Evolutionary conservation across 1,140 invertebrate species (phyloP), one percentile per base, ranked within the genome.

Genomic region (Glomeris maerens): DNA sequence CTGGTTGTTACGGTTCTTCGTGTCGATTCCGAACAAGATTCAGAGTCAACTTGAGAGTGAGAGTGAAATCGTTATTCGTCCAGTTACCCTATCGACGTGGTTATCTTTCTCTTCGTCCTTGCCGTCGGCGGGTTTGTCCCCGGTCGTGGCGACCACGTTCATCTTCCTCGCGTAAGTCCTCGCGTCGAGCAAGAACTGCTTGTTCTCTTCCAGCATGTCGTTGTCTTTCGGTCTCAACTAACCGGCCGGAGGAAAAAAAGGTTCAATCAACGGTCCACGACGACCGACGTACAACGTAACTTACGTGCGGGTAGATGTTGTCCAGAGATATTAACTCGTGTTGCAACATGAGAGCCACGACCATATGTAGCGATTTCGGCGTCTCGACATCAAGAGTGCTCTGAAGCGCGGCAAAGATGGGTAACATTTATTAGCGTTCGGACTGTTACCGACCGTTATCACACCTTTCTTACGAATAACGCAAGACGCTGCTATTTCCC

Each of bases 241-340:
- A 14, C 53, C 50, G n/a, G 25, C 22, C 47, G 14, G 44, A 28
- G 38, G 46, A 40, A 29, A 2, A 26, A 13, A 22, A n/a, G 20
- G 5, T 55, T 20, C 39, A 40, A 46, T 2, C 27, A 55, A 49
- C 22, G 10, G 55, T 50, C n/a, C n/a, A n/a, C n/a, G n/a, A n/a
- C n/a, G n/a, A n/a, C n/a, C n/a, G 17, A 45, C 46, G 17, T 25
- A 39, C 21, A 45, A 25, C 40, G 51, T 28, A 45, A 74, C 75
- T 74, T 74, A 89, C 82, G 85, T 93, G 94, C 45, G 79, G 77
- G 68, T 95, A 93, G 55, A 98, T 83, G 64, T 89, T 79, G 60
- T 90, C 80, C 25, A 98, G 64, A 36, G 77, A 70, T 52, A 98
- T 84, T 5, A 98, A 78, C 45, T 77, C 72, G 67, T 95, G 77